Evolutionary conservation across 2,113 vertebrate species (phyloP).

Genomic region (Pycnonotus jocosus): DNA sequence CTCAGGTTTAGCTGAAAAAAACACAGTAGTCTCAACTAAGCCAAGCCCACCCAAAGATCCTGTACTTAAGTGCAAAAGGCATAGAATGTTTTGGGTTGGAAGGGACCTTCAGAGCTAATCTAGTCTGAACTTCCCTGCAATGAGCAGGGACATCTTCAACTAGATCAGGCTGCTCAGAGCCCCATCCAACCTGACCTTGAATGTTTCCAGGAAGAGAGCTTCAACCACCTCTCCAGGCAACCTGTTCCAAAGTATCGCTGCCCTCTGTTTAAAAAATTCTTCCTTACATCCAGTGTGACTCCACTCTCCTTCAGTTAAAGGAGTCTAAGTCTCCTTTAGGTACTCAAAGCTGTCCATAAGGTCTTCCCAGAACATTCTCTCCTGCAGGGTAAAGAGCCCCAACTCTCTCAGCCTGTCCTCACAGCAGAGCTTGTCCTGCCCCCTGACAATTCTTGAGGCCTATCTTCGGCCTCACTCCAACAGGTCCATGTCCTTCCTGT

Average conservation of each 20-base stretch:
- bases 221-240: accelerated
- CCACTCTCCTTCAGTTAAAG: background rate
- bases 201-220: background rate
- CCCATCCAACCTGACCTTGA: background rate
- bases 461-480: background rate
- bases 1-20: background rate
- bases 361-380: background rate
- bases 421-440: background rate
- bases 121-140: background rate
- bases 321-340: background rate
- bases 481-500: background rate
- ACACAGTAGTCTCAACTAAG: background rate
- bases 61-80: background rate
- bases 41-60: background rate
- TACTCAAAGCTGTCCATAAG: background rate
- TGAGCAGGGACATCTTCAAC: background rate
- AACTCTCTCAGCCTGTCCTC: background rate
- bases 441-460: background rate
- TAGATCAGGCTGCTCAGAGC: background rate
- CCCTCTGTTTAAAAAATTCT: background rate
- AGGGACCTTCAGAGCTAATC: background rate
- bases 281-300: background rate
- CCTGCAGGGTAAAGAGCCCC: background rate
- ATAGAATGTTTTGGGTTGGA: background rate
- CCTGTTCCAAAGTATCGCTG: background rate